These are phyloP conservation scores for Heliconius hermathena DNA, from an alignment of 1,140 invertebrate species.

Conservation along the genomic window DNA sequence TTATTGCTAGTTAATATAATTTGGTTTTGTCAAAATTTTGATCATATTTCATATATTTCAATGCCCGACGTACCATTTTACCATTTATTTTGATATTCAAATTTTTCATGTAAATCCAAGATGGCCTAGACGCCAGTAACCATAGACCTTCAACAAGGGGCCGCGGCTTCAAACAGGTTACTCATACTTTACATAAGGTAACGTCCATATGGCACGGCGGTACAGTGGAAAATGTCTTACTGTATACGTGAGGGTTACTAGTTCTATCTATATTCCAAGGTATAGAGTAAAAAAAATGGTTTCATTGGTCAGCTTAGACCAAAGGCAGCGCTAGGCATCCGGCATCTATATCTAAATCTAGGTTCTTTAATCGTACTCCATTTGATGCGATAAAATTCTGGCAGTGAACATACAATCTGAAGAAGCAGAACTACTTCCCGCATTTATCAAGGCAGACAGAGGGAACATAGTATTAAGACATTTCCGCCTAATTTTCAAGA, in stretches of 20 bases:
- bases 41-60: background rate
- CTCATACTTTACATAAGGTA: background rate
- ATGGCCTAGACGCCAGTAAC: conserved; percentile 12
- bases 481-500: too few species aligned
- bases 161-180: conserved; percentile 12
- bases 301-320: too few species aligned
- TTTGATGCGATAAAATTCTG: too few species aligned
- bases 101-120: conserved; percentile 15
- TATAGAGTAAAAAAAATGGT: too few species aligned
- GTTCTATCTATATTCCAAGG: background rate
- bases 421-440: too few species aligned
- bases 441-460: too few species aligned
- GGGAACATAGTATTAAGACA: too few species aligned
- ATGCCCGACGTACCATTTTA: background rate
- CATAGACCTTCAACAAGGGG: conserved; percentile 1
- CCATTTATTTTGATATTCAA: conserved; percentile 5
- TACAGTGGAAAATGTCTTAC: background rate
- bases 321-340: too few species aligned
- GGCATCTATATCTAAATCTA: too few species aligned
- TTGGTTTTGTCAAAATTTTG: background rate
- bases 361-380: too few species aligned
- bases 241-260: background rate
- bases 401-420: too few species aligned
- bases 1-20: background rate
- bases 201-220: background rate